phyloP scores from a whole-genome alignment of 2,113 vertebrate genomes.

The Eubucco bourcierii region DNA sequence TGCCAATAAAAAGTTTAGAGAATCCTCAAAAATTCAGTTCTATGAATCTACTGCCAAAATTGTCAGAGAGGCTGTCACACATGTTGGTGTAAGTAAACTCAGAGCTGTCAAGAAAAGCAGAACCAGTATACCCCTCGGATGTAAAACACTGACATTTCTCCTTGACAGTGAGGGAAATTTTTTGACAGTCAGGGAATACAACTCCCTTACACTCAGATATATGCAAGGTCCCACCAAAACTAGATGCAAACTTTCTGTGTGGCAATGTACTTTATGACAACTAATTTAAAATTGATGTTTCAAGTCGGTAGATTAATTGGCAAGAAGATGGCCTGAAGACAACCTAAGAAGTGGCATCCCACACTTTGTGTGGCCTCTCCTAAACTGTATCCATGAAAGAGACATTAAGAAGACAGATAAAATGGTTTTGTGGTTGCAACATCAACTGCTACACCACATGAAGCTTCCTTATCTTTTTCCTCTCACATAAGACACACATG shows the following conservation, averaged over 20 bases:
- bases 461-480: not conserved
- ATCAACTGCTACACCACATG: not conserved
- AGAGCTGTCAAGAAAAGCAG: not conserved
- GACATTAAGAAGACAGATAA: not conserved
- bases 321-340: not conserved
- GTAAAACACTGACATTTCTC: not conserved
- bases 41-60: not conserved
- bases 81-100: not conserved
- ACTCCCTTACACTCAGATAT: not conserved
- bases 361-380: not conserved
- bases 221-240: not conserved
- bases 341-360: not conserved
- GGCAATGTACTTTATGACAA: not conserved
- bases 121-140: not conserved
- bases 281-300: not conserved
- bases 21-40: not conserved
- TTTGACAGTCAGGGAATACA: not conserved
- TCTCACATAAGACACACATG: fast-evolving
- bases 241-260: not conserved
- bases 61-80: not conserved
- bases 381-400: not conserved
- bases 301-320: not conserved
- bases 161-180: not conserved
- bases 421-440: not conserved
- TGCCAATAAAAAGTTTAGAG: not conserved